Evolutionary conservation across 1,140 invertebrate species (phyloP), one percentile per base, ranked within the genome.

Genomic region (Macrostomum lignano): DNA sequence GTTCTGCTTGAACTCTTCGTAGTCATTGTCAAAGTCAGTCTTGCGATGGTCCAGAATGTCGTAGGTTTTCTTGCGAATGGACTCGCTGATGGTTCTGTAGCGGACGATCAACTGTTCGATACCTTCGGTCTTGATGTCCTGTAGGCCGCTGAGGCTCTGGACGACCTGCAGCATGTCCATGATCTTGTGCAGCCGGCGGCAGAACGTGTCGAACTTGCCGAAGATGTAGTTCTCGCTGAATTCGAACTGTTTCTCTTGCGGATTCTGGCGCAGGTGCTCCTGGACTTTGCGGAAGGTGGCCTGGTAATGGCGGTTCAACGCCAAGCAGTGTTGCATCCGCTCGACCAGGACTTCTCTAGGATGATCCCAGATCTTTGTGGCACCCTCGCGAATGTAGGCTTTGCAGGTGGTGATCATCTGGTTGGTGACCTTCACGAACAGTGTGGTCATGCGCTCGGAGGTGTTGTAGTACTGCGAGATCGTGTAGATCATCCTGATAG

Each of bases 221-320:
- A 93, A 91, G 2, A 91, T 79, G 47, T 86, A 84, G 46, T 82
- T 84, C 58, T 88, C 79, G 21, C 76, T 84, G 58, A 91, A 86
- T 36, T 74, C 73, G 58, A 88, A 84, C 5, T 67, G 65, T 40
- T 65, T 64, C 42, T 76, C 72, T 30, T 67, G 64, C 2, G 63
- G 59, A 37, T 46, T 56, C 34, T 67, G 40, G 36, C 45, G 46
- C 9, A 61, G 47, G 29, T 51, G 49, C 39, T 58, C 55, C 40
- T 70, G 66, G 17, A 53, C 54, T 31, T 47, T 49, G 35, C 61
- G 50, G 40, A 61, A 61, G 40, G 50, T 42, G 36, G 42, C 47
- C 41, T 59, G 51, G 68, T 69, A 60, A 70, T 79, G 10, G 49
- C 65, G 63, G 52, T 82, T 82, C n/a, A 91, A 49, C 42, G 72